A percentile compares a stretch with the other conserved stretches of the same genome.
Conservation (phyloP, 2,888 invertebrate genomes). For the Drosophila anomelani region DNA sequence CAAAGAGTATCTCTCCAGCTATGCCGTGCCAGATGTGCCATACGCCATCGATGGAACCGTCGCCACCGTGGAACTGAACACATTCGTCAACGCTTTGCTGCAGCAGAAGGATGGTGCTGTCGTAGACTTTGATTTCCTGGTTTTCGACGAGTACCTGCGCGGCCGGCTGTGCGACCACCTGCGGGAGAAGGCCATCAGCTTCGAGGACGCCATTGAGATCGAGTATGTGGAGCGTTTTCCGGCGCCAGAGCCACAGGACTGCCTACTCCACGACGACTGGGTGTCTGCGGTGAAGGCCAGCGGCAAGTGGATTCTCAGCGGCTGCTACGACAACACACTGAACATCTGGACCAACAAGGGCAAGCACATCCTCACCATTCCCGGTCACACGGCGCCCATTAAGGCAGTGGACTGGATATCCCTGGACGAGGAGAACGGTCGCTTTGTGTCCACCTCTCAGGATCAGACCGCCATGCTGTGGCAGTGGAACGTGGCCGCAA, state of each 20-base stretch:
- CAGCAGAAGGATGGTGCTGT: conserved; percentile 48
- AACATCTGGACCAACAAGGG: conserved; percentile 96
- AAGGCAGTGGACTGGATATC: conserved; percentile 95
- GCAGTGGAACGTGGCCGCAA: conserved; percentile 91
- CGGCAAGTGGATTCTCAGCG: conserved; percentile 93
- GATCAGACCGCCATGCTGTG: conserved; percentile 96
- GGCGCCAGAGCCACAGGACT: conserved; percentile 96
- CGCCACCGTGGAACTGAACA: conserved; percentile 89
- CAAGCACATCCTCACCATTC: conserved; percentile 92
- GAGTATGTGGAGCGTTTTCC: conserved; percentile 96
- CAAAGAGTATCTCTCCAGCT: conserved; percentile 86
- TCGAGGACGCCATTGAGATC: conserved; percentile 93
- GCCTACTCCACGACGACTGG: conserved; percentile 98
- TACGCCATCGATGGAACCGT: conserved; percentile 92
- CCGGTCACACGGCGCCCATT: conserved; percentile 94
- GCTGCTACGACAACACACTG: conserved; percentile 96
- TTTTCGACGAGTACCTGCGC: conserved; percentile 92
- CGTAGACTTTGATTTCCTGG: conserved; percentile 94
- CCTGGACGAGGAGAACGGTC: conserved; percentile 87
- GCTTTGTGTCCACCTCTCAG: conserved; percentile 93
- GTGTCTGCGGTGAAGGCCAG: conserved; percentile 93
- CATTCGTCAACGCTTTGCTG: conserved; percentile 91
- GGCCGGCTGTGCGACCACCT: conserved; percentile 89
- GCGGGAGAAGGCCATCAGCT: conserved; percentile 90
- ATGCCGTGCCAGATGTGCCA: conserved; percentile 94